Percentiles rank a stretch among this genome's conserved stretches.
These are phyloP conservation scores for Eurois occulta DNA, from an alignment of 2,888 invertebrate genomes.

Conservation along the genomic window DNA sequence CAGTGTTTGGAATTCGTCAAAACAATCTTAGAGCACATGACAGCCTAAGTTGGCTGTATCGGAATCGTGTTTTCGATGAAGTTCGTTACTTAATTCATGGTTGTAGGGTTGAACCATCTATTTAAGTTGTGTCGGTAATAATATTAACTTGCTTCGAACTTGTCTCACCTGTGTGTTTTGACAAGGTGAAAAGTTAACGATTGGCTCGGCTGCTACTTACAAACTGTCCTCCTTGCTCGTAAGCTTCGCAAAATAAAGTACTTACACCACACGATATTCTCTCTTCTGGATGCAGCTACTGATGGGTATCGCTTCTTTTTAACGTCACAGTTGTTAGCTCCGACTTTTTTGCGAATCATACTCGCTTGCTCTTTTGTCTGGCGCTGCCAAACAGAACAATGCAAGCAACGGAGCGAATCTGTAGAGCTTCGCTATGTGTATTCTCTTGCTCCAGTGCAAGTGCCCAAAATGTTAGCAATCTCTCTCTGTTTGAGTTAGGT, in stretches of 20 bases:
- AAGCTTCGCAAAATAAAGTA: neutral
- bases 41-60: neutral
- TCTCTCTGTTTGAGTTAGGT: slow-evolving; percentile 1
- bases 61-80: neutral
- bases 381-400: slow-evolving; percentile 9
- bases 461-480: neutral
- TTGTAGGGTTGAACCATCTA: neutral
- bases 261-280: neutral
- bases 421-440: neutral
- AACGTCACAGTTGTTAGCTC: neutral
- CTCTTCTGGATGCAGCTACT: neutral
- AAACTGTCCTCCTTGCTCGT: slow-evolving; percentile 1
- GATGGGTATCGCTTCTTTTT: slow-evolving; percentile 6
- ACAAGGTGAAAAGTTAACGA: slow-evolving; percentile 2
- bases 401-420: neutral
- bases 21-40: neutral
- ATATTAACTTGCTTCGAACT: neutral
- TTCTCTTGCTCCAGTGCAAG: neutral
- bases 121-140: neutral
- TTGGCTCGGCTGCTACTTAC: slow-evolving; percentile 13
- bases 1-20: slow-evolving; percentile 1
- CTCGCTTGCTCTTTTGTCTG: slow-evolving; percentile 12
- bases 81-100: slow-evolving; percentile 7
- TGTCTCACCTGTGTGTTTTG: slow-evolving; percentile 18
- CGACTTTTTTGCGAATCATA: slow-evolving; percentile 4